Evolutionary conservation across 2,797 vertebrate species (phyloP).

Genomic region (Tolypeutes matacus): DNA sequence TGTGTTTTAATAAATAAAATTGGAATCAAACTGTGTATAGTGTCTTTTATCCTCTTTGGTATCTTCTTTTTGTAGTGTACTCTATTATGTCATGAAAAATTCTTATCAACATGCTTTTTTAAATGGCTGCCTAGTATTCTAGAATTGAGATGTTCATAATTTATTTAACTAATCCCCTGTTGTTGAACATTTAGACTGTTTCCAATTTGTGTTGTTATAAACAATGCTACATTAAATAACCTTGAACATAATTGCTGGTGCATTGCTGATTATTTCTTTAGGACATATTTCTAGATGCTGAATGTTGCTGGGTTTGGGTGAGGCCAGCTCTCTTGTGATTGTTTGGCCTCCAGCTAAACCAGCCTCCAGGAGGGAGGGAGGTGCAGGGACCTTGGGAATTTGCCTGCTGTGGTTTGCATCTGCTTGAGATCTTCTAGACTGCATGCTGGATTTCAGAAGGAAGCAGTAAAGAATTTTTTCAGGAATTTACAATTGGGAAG

Average conservation of each 20-base stretch:
- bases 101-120: constrained; percentile 39
- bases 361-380: not conserved
- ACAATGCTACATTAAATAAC: constrained; percentile 75
- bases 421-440: constrained; percentile 1
- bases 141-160: constrained; percentile 65
- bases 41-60: not conserved
- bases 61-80: not conserved
- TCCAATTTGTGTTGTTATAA: constrained; percentile 74
- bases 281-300: constrained; percentile 56
- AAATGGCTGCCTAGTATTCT: constrained; percentile 46
- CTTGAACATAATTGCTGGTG: constrained; percentile 58
- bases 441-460: constrained; percentile 2
- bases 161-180: constrained; percentile 70
- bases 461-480: not conserved
- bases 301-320: constrained; percentile 31
- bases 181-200: constrained; percentile 69
- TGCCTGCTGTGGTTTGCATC: constrained; percentile 11
- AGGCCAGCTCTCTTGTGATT: not conserved
- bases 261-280: constrained; percentile 72
- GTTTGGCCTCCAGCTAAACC: constrained; percentile 21
- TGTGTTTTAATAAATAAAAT: constrained; percentile 21
- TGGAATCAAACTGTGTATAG: not conserved
- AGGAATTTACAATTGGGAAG: not conserved
- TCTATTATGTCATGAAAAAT: constrained; percentile 51
- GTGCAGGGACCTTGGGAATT: not conserved